These are phyloP conservation scores for Holothuria leucospilota DNA, from an alignment of 53 echinoderm and acorn worm genomes.

Conservation along the genomic window DNA sequence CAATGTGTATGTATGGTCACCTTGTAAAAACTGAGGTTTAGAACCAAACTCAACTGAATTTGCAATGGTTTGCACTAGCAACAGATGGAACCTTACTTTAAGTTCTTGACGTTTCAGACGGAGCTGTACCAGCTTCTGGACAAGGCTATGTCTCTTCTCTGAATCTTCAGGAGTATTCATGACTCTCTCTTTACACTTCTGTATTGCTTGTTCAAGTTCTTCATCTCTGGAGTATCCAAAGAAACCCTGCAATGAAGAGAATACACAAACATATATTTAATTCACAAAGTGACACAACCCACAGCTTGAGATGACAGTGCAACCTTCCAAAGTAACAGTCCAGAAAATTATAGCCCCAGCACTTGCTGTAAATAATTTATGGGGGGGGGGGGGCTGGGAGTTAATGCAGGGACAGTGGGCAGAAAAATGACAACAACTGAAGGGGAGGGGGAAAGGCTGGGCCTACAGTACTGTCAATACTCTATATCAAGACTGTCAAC, in stretches of 20 bases:
- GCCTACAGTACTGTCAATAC: no score
- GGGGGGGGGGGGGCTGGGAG: no score
- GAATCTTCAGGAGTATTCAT: constrained; percentile 79
- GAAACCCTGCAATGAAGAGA: constrained; percentile 72
- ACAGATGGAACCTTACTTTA: constrained; percentile 62
- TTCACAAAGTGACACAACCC: background rate
- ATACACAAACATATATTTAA: background rate
- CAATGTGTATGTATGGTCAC: no score
- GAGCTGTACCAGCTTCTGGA: constrained; percentile 91
- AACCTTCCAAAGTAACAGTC: background rate
- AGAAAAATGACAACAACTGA: no score
- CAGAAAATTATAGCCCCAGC: no score
- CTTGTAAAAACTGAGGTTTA: no score
- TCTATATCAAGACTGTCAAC: no score
- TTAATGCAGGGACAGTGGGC: no score
- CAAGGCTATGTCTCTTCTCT: constrained; percentile 75
- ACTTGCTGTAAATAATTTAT: no score
- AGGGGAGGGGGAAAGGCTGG: no score
- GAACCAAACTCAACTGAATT: no score
- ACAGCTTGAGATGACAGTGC: background rate
- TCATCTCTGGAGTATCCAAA: constrained; percentile 89
- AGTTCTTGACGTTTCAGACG: constrained; percentile 91
- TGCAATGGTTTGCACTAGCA: no score
- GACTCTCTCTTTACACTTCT: constrained; percentile 84
- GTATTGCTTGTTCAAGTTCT: constrained; percentile 91